Conservation (phyloP, 2,888 invertebrate species). For the Chaitophorus viminalis region DNA sequence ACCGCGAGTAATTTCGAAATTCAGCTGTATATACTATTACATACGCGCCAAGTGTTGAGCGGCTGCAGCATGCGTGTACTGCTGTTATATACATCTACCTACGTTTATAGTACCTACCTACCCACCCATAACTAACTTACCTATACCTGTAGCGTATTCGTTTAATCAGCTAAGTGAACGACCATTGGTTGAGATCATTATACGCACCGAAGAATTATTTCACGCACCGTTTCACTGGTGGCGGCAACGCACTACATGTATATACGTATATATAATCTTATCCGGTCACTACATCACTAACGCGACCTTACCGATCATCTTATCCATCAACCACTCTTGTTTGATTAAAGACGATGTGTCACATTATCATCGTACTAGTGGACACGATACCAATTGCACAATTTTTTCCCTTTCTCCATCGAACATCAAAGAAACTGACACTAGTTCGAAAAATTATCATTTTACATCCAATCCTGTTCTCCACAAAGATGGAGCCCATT, state of each 20-base stretch:
- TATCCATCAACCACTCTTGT: conserved; percentile 6
- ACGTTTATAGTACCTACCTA: no score
- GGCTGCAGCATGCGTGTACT: background rate
- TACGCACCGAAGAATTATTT: background rate
- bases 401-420: no score
- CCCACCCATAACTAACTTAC: no score
- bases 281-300: background rate
- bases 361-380: no score
- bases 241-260: background rate
- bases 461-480: no score
- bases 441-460: no score
- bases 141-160: background rate
- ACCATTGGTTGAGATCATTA: background rate
- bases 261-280: background rate
- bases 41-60: background rate
- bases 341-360: background rate
- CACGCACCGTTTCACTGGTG: background rate
- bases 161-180: conserved; percentile 40
- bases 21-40: no score
- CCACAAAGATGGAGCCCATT: no score
- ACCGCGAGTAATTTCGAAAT: background rate
- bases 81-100: no score
- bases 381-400: no score
- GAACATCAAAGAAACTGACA: no score
- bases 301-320: background rate